Conservation (phyloP, 2,888 invertebrate genomes). For the Euzetes globulus region DNA sequence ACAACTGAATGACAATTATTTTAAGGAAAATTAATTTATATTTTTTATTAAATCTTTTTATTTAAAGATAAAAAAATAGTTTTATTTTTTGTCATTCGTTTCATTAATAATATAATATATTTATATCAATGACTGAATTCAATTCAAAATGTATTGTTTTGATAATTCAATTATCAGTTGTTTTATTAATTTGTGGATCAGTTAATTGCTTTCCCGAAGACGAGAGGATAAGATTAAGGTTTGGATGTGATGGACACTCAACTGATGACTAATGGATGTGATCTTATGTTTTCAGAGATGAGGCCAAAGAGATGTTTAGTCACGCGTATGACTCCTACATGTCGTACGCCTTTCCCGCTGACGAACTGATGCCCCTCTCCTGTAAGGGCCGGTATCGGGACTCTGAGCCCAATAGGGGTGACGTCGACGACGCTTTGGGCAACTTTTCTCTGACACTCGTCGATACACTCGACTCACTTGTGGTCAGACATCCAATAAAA, state of each 20-base stretch:
- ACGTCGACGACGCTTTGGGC: conserved; percentile 60
- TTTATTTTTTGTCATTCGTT: too few relatives aligned
- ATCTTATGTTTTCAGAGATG: too few relatives aligned
- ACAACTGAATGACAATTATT: not conserved
- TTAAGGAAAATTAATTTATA: too few relatives aligned
- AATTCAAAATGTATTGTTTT: not conserved
- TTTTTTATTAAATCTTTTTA: not conserved
- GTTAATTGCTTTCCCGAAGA: not conserved
- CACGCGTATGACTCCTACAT: conserved; percentile 59
- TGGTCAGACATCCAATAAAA: too few relatives aligned
- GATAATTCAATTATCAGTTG: not conserved
- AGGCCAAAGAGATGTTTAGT: conserved; percentile 54
- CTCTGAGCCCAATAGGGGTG: conserved; percentile 57
- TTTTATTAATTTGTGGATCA: not conserved
- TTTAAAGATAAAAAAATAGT: not conserved
- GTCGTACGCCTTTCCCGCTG: conserved; percentile 57
- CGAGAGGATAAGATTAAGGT: not conserved
- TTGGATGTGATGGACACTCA: not conserved
- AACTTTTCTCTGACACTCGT: conserved; percentile 57
- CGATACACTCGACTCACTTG: too few relatives aligned
- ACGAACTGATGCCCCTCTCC: conserved; percentile 58
- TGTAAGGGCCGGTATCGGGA: conserved; percentile 58
- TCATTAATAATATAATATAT: too few relatives aligned
- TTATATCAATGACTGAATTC: not conserved
- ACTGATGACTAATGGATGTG: too few relatives aligned